Conservation (phyloP, 2,797 vertebrate genomes). For the Toxotes lorentzi region DNA sequence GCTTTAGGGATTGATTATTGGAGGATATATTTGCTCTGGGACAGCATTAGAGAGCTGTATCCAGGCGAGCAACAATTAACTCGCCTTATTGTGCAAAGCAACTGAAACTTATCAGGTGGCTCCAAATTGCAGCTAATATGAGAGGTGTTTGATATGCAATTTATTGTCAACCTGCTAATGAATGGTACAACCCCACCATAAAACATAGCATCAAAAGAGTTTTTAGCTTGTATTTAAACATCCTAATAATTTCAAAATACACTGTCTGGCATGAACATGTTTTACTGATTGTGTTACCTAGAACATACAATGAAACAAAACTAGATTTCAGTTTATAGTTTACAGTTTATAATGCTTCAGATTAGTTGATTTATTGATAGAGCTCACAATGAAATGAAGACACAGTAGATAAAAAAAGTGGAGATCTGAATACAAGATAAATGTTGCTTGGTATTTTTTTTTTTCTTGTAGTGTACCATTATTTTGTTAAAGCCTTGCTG, state of each 20-base stretch:
- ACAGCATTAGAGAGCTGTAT: not conserved
- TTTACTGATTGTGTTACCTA: not conserved
- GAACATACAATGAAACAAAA: not conserved
- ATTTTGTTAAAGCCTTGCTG: not conserved
- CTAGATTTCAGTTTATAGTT: not conserved
- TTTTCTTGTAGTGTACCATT: not conserved
- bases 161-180: not conserved
- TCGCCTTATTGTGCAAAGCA: constrained; percentile 6
- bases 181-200: not conserved
- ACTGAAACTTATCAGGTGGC: constrained; percentile 7
- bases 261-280: not conserved
- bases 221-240: not conserved
- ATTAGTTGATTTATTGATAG: not conserved
- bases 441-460: not conserved
- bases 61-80: constrained; percentile 12
- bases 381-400: not conserved
- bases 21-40: constrained; percentile 7
- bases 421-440: not conserved
- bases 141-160: constrained; percentile 1
- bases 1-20: constrained; percentile 26
- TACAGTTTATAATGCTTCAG: not conserved
- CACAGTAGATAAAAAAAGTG: not conserved
- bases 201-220: not conserved
- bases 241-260: not conserved
- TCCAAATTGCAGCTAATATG: not conserved